Evolutionary conservation across 2,113 vertebrate species (phyloP).

Genomic region (Python bivittatus): DNA sequence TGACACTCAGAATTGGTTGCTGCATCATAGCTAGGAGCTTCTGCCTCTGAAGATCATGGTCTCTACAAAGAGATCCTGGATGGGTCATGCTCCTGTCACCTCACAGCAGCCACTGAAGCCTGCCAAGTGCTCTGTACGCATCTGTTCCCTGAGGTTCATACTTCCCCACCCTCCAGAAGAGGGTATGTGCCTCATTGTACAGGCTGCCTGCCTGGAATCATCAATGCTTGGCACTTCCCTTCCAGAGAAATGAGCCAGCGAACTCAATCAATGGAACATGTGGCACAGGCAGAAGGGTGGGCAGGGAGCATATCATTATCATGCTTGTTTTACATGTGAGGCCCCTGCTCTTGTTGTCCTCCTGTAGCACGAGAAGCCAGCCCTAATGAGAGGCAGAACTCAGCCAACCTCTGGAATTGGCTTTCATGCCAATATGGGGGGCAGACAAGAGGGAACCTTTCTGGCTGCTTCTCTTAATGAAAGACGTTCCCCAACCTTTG

Average conservation of each 20-base stretch:
- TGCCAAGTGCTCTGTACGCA: background rate
- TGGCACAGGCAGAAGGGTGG: constrained; percentile 24
- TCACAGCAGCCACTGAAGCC: constrained; percentile 7
- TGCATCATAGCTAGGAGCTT: background rate
- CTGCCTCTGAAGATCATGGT: background rate
- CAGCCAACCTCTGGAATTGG: background rate
- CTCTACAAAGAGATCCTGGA: background rate
- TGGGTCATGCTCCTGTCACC: background rate
- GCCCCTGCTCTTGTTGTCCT: background rate
- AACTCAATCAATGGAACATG: constrained; percentile 37
- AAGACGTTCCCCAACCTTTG: background rate
- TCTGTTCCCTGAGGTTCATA: background rate
- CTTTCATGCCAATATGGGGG: background rate
- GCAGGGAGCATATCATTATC: constrained; percentile 41
- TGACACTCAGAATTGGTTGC: background rate
- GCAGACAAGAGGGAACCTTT: too few species aligned
- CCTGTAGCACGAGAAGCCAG: background rate
- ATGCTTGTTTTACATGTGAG: constrained; percentile 24
- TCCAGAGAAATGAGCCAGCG: constrained; percentile 48
- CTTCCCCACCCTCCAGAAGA: background rate
- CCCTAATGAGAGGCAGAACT: background rate
- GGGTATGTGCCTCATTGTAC: background rate
- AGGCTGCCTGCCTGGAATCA: constrained; percentile 48
- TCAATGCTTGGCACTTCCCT: constrained; percentile 46
- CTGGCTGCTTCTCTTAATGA: background rate